Evolutionary conservation across 1,140 invertebrate species (phyloP).

Genomic region (Uloborus diversus): DNA sequence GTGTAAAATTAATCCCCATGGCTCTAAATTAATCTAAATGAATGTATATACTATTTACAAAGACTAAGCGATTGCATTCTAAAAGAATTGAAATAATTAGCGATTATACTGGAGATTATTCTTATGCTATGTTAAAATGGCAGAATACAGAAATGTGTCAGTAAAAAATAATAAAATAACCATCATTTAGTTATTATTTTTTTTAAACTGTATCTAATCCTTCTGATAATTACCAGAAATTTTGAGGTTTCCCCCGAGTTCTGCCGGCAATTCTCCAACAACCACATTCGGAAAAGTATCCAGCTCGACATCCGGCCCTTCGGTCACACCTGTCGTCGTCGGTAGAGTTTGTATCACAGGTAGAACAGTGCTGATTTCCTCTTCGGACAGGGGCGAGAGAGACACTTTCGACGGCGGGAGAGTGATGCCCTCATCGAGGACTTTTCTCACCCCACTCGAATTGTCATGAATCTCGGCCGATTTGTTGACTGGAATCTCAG

Average conservation of each 20-base stretch:
- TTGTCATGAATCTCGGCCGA: slow-evolving; percentile 37
- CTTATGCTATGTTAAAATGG: no score
- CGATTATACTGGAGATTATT: no score
- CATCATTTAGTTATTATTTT: no score
- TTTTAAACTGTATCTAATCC: no score
- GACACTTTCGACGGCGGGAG: slow-evolving; percentile 34
- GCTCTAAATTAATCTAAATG: no score
- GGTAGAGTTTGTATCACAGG: slow-evolving; percentile 19
- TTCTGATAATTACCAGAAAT: slow-evolving; percentile 59
- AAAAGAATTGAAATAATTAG: no score
- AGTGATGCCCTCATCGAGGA: slow-evolving; percentile 1
- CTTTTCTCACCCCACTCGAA: slow-evolving; percentile 42
- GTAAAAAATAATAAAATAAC: no score
- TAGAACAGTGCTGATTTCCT: slow-evolving; percentile 28
- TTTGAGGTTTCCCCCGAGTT: slow-evolving; percentile 57
- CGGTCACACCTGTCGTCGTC: background rate
- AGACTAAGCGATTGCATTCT: no score
- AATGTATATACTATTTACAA: no score
- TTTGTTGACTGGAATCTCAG: background rate
- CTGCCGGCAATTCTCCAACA: slow-evolving; percentile 1
- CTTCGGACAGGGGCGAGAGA: background rate
- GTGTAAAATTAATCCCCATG: no score
- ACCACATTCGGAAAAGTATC: background rate
- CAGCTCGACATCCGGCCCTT: background rate
- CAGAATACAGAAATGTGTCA: no score